These are phyloP conservation scores for Glaucidium brasilianum DNA, from an alignment of 2,113 vertebrate species.

Conservation along the genomic window DNA sequence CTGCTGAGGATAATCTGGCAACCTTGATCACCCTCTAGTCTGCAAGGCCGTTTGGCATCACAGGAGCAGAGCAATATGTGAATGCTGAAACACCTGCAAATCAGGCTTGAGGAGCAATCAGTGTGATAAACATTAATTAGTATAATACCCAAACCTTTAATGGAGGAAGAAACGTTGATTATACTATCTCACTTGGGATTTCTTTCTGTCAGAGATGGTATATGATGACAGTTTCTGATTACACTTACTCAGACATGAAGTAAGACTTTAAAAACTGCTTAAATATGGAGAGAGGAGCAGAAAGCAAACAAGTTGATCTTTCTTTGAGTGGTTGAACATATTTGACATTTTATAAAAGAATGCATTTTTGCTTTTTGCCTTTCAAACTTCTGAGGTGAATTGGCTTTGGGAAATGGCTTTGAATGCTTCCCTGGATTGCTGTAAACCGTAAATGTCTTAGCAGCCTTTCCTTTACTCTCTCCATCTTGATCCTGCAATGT, in stretches of 20 bases:
- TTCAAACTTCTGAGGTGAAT: neutral
- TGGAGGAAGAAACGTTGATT: slow-evolving; percentile 65
- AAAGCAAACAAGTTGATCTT: slow-evolving; percentile 44
- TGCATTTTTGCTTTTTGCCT: neutral
- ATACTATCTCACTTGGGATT: slow-evolving; percentile 46
- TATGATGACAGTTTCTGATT: slow-evolving; percentile 59
- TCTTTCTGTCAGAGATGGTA: slow-evolving; percentile 35
- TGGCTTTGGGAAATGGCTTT: neutral
- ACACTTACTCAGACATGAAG: slow-evolving; percentile 52
- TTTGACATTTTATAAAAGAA: neutral
- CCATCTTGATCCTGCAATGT: rapidly evolving
- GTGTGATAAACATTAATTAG: slow-evolving; percentile 68
- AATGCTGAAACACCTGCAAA: slow-evolving; percentile 61
- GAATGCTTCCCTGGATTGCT: neutral
- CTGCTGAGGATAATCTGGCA: slow-evolving; percentile 20
- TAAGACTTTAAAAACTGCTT: slow-evolving; percentile 17
- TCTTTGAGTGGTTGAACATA: neutral
- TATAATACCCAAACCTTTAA: slow-evolving; percentile 61
- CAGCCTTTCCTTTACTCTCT: neutral
- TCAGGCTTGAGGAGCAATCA: slow-evolving; percentile 69
- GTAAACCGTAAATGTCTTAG: neutral
- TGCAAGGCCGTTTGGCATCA: neutral
- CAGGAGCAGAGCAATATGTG: neutral
- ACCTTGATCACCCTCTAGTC: slow-evolving; percentile 15
- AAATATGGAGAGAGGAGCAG: slow-evolving; percentile 18